Evolutionary conservation across 2,113 vertebrate species (phyloP).

Genomic region (Thermophis baileyi): DNA sequence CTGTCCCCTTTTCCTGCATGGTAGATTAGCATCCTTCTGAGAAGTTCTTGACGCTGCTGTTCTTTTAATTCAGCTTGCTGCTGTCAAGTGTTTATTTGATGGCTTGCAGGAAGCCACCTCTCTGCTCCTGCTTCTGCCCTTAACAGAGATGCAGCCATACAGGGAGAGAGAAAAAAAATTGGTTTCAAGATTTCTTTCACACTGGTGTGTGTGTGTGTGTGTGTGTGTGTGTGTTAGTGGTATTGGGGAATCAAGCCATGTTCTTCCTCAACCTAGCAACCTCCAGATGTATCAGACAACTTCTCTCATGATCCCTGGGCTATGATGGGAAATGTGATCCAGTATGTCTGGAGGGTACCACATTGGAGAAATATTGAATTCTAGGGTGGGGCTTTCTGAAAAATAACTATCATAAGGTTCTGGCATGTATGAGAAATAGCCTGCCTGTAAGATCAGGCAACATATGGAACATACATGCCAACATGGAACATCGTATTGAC

Average conservation of each 20-base stretch:
- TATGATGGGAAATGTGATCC: not conserved
- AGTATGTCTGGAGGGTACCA: not conserved
- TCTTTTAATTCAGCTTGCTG: not conserved
- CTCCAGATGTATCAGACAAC: not conserved
- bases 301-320: not conserved
- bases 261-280: not conserved
- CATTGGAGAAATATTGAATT: not conserved
- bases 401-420: conserved; percentile 65
- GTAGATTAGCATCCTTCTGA: not conserved
- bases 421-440: conserved; percentile 49
- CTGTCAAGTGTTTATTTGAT: not conserved
- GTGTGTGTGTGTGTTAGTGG: too few species aligned
- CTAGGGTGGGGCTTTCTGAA: conserved; percentile 49
- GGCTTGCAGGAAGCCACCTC: not conserved
- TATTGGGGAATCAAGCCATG: too few species aligned
- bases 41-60: not conserved
- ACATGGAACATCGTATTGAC: not conserved
- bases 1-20: not conserved
- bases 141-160: not conserved
- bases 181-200: not conserved
- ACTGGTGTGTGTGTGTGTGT: not conserved
- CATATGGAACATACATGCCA: not conserved
- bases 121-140: not conserved
- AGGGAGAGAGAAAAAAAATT: too few species aligned
- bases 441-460: conserved; percentile 55